phyloP scores from a whole-genome alignment of 2,113 vertebrate species.

The Osmerus mordax region DNA sequence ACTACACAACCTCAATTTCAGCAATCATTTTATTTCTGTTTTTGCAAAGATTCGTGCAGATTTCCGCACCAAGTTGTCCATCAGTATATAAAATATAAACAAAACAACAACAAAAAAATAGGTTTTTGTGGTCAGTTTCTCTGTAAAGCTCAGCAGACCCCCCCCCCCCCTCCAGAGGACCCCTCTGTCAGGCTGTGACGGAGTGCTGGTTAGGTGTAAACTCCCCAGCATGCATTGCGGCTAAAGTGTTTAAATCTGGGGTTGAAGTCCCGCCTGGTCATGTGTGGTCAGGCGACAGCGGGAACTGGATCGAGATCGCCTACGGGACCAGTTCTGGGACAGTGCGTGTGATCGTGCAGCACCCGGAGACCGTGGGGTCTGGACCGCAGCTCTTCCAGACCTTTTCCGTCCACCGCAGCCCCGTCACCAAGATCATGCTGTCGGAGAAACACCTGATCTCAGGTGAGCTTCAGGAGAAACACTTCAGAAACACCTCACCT shows the following conservation, averaged over 20 bases:
- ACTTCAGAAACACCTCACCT: background rate
- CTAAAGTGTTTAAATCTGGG: conserved; percentile 9
- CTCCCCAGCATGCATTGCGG: conserved; percentile 4
- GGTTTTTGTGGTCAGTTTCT: too few relatives aligned
- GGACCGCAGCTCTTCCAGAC: conserved; percentile 92
- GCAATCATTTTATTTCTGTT: too few relatives aligned
- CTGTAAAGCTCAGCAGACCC: too few relatives aligned
- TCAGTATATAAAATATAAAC: too few relatives aligned
- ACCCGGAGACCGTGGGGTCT: conserved; percentile 88
- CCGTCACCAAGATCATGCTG: conserved; percentile 89
- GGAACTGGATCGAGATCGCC: conserved; percentile 93
- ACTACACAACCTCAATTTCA: too few relatives aligned
- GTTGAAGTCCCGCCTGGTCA: background rate
- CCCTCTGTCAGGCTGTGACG: background rate
- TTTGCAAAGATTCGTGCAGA: too few relatives aligned
- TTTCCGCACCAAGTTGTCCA: too few relatives aligned
- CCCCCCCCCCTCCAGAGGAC: background rate
- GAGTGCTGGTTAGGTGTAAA: too few relatives aligned
- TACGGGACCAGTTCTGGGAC: conserved; percentile 88
- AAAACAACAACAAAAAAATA: too few relatives aligned
- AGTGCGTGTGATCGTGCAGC: conserved; percentile 89
- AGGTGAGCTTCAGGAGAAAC: conserved; percentile 46
- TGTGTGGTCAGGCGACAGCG: conserved; percentile 80
- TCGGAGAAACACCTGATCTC: conserved; percentile 90
- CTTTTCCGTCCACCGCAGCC: conserved; percentile 89